Conservation (phyloP, 2,113 vertebrate species). For the Chascanopsetta lugubris region DNA sequence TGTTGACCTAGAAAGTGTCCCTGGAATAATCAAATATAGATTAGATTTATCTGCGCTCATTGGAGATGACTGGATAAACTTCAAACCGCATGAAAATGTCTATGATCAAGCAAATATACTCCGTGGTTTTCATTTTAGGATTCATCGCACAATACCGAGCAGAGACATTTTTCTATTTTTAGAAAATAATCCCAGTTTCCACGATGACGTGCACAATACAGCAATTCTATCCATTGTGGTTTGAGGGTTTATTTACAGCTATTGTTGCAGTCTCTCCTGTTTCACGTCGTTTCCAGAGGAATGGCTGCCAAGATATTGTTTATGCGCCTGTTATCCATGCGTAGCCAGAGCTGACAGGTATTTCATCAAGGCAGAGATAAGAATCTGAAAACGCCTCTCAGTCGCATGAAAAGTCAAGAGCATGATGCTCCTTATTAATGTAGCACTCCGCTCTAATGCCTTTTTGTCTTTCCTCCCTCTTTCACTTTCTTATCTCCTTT, state of each 20-base stretch:
- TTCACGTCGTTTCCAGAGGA: slow-evolving; percentile 5
- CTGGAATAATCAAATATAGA: slow-evolving; percentile 67
- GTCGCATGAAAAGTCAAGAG: slow-evolving; percentile 47
- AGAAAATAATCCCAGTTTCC: slow-evolving; percentile 5
- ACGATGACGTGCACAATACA: no score
- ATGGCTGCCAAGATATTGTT: slow-evolving; percentile 13
- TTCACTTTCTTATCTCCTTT: slow-evolving; percentile 36
- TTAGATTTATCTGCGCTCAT: slow-evolving; percentile 43
- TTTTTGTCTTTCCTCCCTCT: slow-evolving; percentile 49
- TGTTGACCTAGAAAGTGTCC: slow-evolving; percentile 65
- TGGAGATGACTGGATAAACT: slow-evolving; percentile 32
- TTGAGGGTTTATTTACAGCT: not conserved
- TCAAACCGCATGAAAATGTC: slow-evolving; percentile 60
- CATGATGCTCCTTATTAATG: slow-evolving; percentile 61
- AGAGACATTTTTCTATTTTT: slow-evolving; percentile 33
- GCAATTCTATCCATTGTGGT: slow-evolving; percentile 10
- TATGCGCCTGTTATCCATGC: slow-evolving; percentile 23
- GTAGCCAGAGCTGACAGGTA: slow-evolving; percentile 44
- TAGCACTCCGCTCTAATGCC: slow-evolving; percentile 58
- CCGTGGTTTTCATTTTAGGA: slow-evolving; percentile 30
- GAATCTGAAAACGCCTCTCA: slow-evolving; percentile 58
- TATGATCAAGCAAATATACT: slow-evolving; percentile 51
- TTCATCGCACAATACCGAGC: slow-evolving; percentile 19
- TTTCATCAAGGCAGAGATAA: slow-evolving; percentile 61
- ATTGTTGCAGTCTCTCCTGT: slow-evolving; percentile 1